Percentiles rank a stretch among this genome's conserved stretches.
Evolutionary conservation across 1,140 invertebrate species (phyloP).

Genomic region (Drosophila truncata): DNA sequence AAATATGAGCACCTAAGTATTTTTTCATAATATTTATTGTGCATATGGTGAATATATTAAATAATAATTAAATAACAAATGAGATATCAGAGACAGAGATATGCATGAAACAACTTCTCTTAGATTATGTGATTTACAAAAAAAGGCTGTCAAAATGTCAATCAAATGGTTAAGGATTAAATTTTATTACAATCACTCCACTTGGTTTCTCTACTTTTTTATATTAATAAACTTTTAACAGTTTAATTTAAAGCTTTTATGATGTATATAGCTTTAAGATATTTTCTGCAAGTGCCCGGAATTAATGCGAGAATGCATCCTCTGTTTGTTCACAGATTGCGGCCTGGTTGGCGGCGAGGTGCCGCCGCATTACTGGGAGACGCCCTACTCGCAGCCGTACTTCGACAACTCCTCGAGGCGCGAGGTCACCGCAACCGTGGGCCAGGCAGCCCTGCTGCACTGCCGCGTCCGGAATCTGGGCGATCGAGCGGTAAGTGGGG

Average conservation of each 20-base stretch:
- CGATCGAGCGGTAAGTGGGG: slow-evolving; percentile 92
- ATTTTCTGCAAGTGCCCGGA: neutral
- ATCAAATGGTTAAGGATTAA: neutral
- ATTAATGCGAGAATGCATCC: slow-evolving; percentile 14
- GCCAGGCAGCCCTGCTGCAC: slow-evolving; percentile 93
- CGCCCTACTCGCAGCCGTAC: slow-evolving; percentile 93
- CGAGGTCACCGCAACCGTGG: slow-evolving; percentile 93
- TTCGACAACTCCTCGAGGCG: slow-evolving; percentile 95
- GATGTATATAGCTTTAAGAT: slow-evolving; percentile 6
- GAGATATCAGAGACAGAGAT: neutral
- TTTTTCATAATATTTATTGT: neutral
- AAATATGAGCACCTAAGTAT: neutral
- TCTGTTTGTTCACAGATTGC: slow-evolving; percentile 64
- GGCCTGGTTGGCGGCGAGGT: slow-evolving; percentile 80
- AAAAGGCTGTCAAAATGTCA: slow-evolving; percentile 5
- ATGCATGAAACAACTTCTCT: neutral
- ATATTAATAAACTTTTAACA: too few species aligned
- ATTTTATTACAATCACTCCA: too few species aligned
- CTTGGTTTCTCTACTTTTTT: too few species aligned
- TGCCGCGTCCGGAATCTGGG: slow-evolving; percentile 94
- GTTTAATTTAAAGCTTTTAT: too few species aligned
- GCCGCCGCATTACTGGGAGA: slow-evolving; percentile 85
- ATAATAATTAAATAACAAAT: slow-evolving; percentile 2
- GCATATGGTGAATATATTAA: slow-evolving; percentile 1
- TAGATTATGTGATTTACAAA: neutral